Percentiles rank a stretch among this genome's conserved stretches.
Evolutionary conservation across 2,113 vertebrate species (phyloP).

Genomic region (Eira barbara): DNA sequence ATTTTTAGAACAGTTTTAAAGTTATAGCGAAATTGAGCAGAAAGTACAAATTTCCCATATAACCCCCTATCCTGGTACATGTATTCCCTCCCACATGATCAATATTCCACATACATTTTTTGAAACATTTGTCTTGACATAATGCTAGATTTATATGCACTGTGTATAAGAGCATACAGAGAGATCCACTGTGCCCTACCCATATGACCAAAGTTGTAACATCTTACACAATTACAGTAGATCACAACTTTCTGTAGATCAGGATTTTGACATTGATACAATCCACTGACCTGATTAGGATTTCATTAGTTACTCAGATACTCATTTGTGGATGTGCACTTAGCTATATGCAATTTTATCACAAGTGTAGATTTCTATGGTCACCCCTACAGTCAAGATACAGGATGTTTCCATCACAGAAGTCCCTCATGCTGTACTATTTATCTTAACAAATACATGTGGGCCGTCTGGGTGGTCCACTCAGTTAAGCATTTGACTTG

Average conservation of each 20-base stretch:
- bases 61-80: rapidly evolving
- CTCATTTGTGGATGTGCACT: too few relatives aligned
- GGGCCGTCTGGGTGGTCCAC: not conserved
- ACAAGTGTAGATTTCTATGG: not conserved
- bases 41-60: not conserved
- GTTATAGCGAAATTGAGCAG: not conserved
- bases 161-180: not conserved
- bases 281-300: too few relatives aligned
- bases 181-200: rapidly evolving
- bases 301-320: too few relatives aligned
- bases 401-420: not conserved
- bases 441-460: not conserved
- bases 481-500: not conserved
- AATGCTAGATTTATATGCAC: not conserved
- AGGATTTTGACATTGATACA: not conserved
- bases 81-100: not conserved
- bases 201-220: not conserved
- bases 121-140: not conserved
- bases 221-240: not conserved
- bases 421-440: too few relatives aligned
- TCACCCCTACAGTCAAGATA: rapidly evolving
- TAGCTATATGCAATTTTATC: not conserved
- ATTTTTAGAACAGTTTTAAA: not conserved
- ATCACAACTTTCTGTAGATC: not conserved
- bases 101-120: not conserved